Base-by-base conservation (phyloP, 2,797 vertebrate species). In the Myotis vivesi region DNA sequence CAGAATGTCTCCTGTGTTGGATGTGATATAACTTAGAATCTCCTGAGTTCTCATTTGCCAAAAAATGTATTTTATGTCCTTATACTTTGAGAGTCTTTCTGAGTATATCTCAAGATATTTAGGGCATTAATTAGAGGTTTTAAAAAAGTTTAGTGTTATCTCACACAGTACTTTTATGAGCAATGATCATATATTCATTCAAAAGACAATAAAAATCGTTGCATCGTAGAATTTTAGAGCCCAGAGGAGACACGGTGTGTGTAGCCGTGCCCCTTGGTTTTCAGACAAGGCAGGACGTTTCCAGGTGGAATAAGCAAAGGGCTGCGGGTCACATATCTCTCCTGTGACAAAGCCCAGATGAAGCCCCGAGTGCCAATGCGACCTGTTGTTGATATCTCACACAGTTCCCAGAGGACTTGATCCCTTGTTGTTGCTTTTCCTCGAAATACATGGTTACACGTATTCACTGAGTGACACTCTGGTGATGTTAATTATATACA, bases 401-500 rank as follows among this genome's bases (percentile, higher is more conserved):
- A 84, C 44, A 22, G 33, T 15, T 59, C 68, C 88, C 79, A 46
- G 49, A 33, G 41, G 22, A 33, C 10, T 73, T 89, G 36, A 36
- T 62, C n/a, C 11, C 7, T 85, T 88, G 64, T 71, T 71, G 33
- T 57, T 95, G 71, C 33, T 94, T 97, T 72, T 22, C 57, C 17
- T 75, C 17, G 8, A 81, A 91, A 68, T 79, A 30, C 73, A 95
- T 11, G 95, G 28, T 84, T 80, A 36, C 16, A 92, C 22, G 92
- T 33, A 55, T 11, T 92, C 53, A 53, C 16, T 91, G 62, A 93
- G 92, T 96, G 89, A 93, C 92, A 95, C 80, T 91, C 28, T 30
- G 41, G 73, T 46, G 94, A 57, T 87, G 59, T 95, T 95, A 95
- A 95, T 97, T 96, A 97, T 92, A 87, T 66, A 97, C 96, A 85